Base-by-base conservation (phyloP, 2,113 vertebrate genomes). In the Malurus alboscapulatus region DNA sequence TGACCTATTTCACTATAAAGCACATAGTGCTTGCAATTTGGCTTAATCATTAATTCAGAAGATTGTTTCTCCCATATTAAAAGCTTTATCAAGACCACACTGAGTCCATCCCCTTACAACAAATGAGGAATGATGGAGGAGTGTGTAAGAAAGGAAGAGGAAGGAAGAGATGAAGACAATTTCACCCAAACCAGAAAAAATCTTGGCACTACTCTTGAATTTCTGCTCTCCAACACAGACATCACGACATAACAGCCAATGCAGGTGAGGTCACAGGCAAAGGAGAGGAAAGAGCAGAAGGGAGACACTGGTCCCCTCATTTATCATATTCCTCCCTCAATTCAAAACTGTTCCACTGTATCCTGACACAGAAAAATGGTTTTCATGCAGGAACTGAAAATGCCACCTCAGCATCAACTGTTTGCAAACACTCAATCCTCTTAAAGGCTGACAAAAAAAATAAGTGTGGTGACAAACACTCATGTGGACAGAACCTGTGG, bases 311-410 rank as follows among this genome's bases (percentile, higher is more conserved):
- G 15, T 71, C 40, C 42, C 61, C n/a, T 79, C 73, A 17, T 32
- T 74, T 29, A 68, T 45, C 50, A 72, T n/a, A n/a, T 47, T 74
- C 42, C 48, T 82, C 32, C 42, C 55, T 83, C 87, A 57, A 68
- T 42, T 65, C 14, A 53, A 62, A 96, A 80, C 73, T 69, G 24
- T 58, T 89, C 30, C 73, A 72, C 36, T 91, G 59, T 15, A 73
- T 76, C 75, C 77, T 88, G 59, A 32, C 30, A 62, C 38, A 61
- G 44, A 65, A 87, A 89, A 88, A 91, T n/a, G 44, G 75, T 87
- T 93, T 79, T 57, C 67, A 62, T 44, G 34, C 24, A 95, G 97
- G 95, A 97, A 97, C 91, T 78, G 93, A 96, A 97, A 97, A 88
- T 88, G 95, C 94, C 85, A 47, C 32, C 92, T 97, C 96, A 96